A percentile compares a stretch with the other conserved stretches of the same genome.
phyloP scores from a whole-genome alignment of 2,113 vertebrate genomes.

The Caracal caracal region DNA sequence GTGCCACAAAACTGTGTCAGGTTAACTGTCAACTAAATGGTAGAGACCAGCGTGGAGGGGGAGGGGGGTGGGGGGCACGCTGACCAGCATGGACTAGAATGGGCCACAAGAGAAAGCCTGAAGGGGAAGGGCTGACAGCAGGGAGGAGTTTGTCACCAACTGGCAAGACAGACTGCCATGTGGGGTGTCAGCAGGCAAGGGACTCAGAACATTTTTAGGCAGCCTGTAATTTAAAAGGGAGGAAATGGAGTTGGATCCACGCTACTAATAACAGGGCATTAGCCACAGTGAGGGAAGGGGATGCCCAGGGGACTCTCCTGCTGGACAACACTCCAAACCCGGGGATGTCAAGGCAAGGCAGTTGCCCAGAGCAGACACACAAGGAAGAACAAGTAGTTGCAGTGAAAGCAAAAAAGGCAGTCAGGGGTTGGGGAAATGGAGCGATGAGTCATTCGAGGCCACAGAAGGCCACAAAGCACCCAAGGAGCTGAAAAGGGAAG shows the following conservation, averaged over 20 bases:
- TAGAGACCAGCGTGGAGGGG: background rate
- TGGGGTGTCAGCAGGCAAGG: background rate
- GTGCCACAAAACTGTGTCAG: background rate
- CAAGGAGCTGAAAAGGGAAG: background rate
- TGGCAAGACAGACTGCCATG: background rate
- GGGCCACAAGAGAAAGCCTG: background rate
- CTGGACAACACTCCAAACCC: background rate
- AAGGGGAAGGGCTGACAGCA: background rate
- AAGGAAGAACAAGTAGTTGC: background rate
- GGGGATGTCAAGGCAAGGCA: background rate
- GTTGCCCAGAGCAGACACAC: background rate
- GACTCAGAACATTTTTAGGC: background rate
- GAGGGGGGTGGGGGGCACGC: background rate
- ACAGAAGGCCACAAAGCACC: background rate
- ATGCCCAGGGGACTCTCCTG: background rate
- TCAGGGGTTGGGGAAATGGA: background rate
- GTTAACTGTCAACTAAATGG: background rate
- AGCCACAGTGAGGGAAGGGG: background rate
- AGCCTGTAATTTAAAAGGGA: constrained; percentile 53
- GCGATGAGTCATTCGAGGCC: background rate
- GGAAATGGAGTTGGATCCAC: background rate
- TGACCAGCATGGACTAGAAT: background rate
- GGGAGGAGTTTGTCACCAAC: background rate
- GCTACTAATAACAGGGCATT: background rate
- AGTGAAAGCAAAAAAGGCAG: background rate